A percentile compares a stretch with the other conserved stretches of the same genome.
phyloP scores from a whole-genome alignment of 2,113 vertebrate species.

The Egretta garzetta region DNA sequence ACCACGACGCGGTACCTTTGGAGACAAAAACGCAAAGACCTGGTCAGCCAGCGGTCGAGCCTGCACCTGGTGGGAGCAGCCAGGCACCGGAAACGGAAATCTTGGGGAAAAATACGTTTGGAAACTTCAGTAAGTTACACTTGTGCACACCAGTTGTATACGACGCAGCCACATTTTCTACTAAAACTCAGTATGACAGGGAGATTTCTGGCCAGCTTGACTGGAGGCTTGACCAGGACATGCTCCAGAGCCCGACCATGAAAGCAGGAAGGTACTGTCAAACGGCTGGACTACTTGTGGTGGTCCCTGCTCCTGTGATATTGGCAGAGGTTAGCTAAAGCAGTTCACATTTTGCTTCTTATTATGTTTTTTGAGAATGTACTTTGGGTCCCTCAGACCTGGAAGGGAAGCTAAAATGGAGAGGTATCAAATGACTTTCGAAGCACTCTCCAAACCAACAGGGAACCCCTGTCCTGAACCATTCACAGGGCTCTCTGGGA shows the following conservation, averaged over 20 bases:
- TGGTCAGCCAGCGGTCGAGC: background rate
- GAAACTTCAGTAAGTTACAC: background rate
- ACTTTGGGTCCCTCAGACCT: background rate
- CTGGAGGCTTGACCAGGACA: rapidly evolving
- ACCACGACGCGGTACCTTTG: slow-evolving; percentile 94
- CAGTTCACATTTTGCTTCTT: background rate
- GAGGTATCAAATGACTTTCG: background rate
- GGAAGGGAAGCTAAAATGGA: background rate
- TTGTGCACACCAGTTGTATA: background rate
- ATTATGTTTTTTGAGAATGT: background rate
- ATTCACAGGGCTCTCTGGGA: background rate
- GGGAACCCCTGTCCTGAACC: background rate
- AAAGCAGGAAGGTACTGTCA: background rate
- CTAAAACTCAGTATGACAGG: background rate
- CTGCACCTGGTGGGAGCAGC: background rate
- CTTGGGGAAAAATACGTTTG: background rate
- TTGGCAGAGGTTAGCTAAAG: background rate
- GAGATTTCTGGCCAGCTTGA: background rate
- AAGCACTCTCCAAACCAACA: background rate
- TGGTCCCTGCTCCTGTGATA: background rate
- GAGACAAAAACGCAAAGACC: background rate
- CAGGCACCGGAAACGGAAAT: background rate
- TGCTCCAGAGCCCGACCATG: background rate
- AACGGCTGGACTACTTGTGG: background rate
- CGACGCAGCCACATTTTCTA: background rate